phyloP scores from a whole-genome alignment of 1,140 invertebrate genomes.

The Papilio helenus region DNA sequence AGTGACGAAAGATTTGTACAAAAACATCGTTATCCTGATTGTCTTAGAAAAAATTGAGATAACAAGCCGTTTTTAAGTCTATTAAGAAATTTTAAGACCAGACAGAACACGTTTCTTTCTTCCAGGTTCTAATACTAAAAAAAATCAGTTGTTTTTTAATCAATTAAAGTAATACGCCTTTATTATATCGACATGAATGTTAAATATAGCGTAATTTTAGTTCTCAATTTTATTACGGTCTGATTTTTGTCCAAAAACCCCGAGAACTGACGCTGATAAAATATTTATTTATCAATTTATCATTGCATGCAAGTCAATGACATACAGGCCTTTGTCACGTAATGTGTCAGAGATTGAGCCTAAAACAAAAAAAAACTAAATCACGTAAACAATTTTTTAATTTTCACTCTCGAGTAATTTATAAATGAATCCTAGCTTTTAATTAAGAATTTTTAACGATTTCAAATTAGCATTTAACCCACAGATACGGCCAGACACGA shows the following conservation, averaged over 20 bases:
- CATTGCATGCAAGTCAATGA: slow-evolving; percentile 1
- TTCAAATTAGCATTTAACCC: slow-evolving; percentile 23
- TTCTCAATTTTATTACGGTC: not conserved
- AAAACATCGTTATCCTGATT: not conserved
- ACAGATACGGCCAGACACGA: slow-evolving; percentile 45
- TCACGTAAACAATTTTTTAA: not conserved
- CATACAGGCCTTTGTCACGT: not conserved
- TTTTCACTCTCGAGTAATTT: not conserved
- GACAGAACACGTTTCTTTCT: not conserved
- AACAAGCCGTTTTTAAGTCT: too few species aligned
- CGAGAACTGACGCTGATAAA: not conserved
- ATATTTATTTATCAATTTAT: slow-evolving; percentile 21
- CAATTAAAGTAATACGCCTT: too few species aligned
- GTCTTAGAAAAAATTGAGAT: not conserved
- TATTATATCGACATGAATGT: not conserved
- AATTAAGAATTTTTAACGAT: slow-evolving; percentile 29
- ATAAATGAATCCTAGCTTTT: not conserved
- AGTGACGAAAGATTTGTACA: not conserved
- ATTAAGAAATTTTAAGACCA: too few species aligned
- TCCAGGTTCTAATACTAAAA: too few species aligned
- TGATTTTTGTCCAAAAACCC: not conserved
- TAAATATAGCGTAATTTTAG: not conserved
- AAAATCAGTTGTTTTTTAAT: not conserved
- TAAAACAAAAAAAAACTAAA: not conserved
- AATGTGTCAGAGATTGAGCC: not conserved